Conservation (phyloP, 2,888 invertebrate genomes). For the Cordylochernes scorpioides region DNA sequence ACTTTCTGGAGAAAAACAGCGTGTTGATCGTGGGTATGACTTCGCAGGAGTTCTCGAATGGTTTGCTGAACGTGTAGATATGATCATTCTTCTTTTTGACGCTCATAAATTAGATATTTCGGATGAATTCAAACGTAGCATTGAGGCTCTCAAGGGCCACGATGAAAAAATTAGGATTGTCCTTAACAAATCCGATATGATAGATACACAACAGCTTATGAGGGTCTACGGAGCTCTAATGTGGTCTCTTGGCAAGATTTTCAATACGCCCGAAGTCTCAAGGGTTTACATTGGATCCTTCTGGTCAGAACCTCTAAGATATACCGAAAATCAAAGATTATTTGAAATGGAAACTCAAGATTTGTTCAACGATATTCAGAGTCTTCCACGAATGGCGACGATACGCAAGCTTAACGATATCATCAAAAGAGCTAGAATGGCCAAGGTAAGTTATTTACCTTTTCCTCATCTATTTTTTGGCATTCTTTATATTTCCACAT, state of each 20-base stretch:
- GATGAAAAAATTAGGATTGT: conserved; percentile 66
- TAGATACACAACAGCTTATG: conserved; percentile 94
- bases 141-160: conserved; percentile 27
- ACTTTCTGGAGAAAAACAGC: conserved; percentile 27
- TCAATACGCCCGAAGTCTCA: conserved; percentile 93
- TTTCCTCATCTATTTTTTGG: too few species aligned
- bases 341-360: conserved; percentile 91
- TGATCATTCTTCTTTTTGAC: conserved; percentile 31
- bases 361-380: conserved; percentile 74
- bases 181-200: conserved; percentile 92
- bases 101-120: conserved; percentile 33
- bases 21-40: conserved; percentile 30
- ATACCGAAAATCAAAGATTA: conserved; percentile 29
- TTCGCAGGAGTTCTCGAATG: conserved; percentile 30
- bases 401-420: conserved; percentile 87
- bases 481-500: too few species aligned
- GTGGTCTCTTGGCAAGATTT: conserved; percentile 97
- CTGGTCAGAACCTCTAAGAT: conserved; percentile 88
- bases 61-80: conserved; percentile 31
- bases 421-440: conserved; percentile 79
- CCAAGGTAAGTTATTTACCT: conserved; percentile 54
- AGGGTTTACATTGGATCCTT: conserved; percentile 94
- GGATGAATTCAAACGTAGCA: conserved; percentile 30
- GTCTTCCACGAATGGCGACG: conserved; percentile 79
- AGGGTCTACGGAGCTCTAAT: conserved; percentile 90